Evolutionary conservation across 2,888 invertebrate species (phyloP).

Genomic region (Gasteruption jaculator): DNA sequence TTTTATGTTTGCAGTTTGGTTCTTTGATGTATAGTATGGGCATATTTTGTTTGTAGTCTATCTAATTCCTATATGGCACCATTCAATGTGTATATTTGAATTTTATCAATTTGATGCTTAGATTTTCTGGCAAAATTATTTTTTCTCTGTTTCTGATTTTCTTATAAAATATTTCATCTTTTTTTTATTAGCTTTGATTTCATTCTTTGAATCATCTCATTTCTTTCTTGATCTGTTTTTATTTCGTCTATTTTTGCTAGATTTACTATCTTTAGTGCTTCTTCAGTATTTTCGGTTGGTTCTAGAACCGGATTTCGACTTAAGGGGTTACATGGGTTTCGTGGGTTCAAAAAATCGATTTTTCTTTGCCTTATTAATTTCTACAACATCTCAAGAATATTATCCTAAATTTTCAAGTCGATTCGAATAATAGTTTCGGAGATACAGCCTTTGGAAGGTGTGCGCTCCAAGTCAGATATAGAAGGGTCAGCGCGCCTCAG

Average conservation of each 20-base stretch:
- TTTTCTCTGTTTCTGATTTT: conserved; percentile 17
- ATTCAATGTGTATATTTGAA: conserved; percentile 12
- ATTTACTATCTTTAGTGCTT: conserved; percentile 21
- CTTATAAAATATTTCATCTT: conserved; percentile 15
- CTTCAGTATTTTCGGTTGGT: conserved; percentile 18
- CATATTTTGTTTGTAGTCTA: conserved; percentile 12
- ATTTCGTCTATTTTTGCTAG: conserved; percentile 19
- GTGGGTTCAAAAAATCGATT: no score
- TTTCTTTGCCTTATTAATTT: no score
- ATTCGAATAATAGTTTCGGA: no score
- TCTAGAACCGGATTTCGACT: conserved; percentile 25
- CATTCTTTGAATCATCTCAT: conserved; percentile 6
- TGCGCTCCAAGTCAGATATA: no score
- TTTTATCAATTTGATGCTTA: conserved; percentile 15
- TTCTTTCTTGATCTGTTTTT: conserved; percentile 17
- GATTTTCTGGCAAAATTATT: conserved; percentile 21
- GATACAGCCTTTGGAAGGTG: no score
- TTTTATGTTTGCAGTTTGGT: conserved; percentile 19
- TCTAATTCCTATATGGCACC: conserved; percentile 16
- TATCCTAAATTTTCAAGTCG: no score
- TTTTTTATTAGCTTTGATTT: conserved; percentile 11
- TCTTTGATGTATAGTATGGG: conserved; percentile 13
- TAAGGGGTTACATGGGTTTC: no score
- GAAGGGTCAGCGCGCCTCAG: no score
- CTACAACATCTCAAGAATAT: no score